Evolutionary conservation across 2,888 invertebrate species (phyloP), one percentile per base, ranked within the genome.

Genomic region (Gandaritis pyraliata): DNA sequence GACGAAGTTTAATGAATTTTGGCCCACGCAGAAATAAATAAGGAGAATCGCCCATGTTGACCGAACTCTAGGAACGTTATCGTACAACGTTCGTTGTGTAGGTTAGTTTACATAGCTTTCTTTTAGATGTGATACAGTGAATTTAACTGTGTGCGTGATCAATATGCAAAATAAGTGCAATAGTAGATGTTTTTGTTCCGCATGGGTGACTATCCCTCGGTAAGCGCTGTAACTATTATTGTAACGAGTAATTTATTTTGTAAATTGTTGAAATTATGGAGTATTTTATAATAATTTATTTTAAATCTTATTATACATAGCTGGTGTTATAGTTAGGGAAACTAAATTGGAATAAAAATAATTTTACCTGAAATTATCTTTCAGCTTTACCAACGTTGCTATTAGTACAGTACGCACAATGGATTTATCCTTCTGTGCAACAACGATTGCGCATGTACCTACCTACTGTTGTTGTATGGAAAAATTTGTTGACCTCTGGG

Each of bases 1-100:
- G 16, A 85, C 87, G 15, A 92, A 92, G 73, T 92, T 88, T 72
- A 92, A 92, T 64, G 91, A 92, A 72, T 86, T 86, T 73, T 92
- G 92, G 91, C 88, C 90, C 18, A 82, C 87, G 53, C 86, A 89
- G 69, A 90, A 90, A 75, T 89, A 86, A 80, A 72, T 68, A 50
- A 62, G 53, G 15, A 46, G 30, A 53, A 55, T 61, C 56, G 57
- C 61, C 52, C 57, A 48, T 61, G 47, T 43, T 45, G 33, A 41
- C n/a, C 38, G 15, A 10, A 16, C 43, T 43, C 15, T 16, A 16
- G 16, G 43, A 11, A 30, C 49, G 51, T 38, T 11, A 43, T 48
- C 30, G 39, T 41, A 15, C 23, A 16, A 38, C 50, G 46, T 51
- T 51, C 23, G 51, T 51, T 18, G 38, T 45, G 16, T 56, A 53